Evolutionary conservation across 2,888 invertebrate species (phyloP), one percentile per base, ranked within the genome.

Genomic region (Dryobotodes eremita): DNA sequence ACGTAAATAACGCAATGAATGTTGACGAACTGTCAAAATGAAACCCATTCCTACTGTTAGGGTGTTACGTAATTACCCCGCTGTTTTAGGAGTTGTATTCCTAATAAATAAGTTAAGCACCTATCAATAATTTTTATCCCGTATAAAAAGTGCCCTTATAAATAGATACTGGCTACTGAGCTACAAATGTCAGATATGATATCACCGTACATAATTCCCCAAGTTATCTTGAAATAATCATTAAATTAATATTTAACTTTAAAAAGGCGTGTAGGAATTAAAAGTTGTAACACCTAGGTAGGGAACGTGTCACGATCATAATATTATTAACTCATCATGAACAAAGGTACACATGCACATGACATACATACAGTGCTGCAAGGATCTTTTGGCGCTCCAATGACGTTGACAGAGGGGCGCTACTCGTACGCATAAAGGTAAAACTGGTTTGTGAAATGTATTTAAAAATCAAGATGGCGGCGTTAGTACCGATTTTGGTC

Each of bases 241-340:
- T 26, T 36, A 17, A 72, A 80, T 65, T 15, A 69, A 50, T 65
- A 81, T 62, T 76, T 36, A 85, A 74, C 53, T 85, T 76, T 59
- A 55, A 71, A 66, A 70, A 68, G 55, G 23, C 31, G 59, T 82
- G 36, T 20, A 55, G 23, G n/a, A 59, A 70, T 81, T 55, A 53
- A 57, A 62, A 36, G 17, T 50, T 36, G 13, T 42, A 26, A 73
- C 55, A 48, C 53, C 23, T n/a, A 46, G n/a, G 46, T n/a, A 46
- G n/a, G 46, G 55, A 81, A 13, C 64, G 17, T 53, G 55, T 57
- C 69, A 69, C 71, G 64, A 61, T 57, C 15, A 3, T 31, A 68
- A 5, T 20, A 50, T 23, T 11, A 59, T 20, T 62, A 48, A 79
- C 15, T n/a, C 15, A 31, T 62, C 15, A 26, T 65, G 17, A 55